A percentile compares a stretch with the other conserved stretches of the same genome.
These are phyloP conservation scores for Leucosticte australis DNA, from an alignment of 2,113 vertebrate species.

Conservation along the genomic window DNA sequence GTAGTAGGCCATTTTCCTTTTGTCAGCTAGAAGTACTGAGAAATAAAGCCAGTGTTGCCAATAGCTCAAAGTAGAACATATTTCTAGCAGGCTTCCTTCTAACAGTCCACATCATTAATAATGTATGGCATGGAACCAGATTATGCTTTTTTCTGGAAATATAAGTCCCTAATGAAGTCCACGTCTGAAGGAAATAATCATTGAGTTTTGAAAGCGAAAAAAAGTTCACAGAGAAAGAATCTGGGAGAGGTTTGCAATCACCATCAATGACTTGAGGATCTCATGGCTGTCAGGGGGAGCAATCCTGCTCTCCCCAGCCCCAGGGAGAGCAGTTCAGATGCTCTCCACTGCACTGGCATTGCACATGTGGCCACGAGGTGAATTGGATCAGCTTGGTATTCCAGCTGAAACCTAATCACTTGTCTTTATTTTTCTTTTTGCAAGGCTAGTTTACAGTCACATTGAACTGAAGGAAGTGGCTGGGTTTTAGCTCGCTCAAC, in stretches of 20 bases:
- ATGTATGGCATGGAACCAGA: not conserved
- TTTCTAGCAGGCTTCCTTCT: conserved; percentile 12
- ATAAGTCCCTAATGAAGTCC: not conserved
- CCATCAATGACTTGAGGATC: not conserved
- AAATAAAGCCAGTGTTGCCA: not conserved
- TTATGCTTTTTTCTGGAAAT: not conserved
- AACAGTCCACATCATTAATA: not conserved
- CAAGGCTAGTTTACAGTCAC: not conserved
- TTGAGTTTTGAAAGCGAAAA: not conserved
- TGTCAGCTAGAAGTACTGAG: not conserved
- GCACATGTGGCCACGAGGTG: not conserved
- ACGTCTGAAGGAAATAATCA: not conserved
- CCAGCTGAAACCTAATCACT: not conserved
- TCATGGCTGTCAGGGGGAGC: not conserved
- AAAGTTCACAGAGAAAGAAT: not conserved
- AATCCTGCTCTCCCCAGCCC: not conserved
- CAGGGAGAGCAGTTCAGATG: not conserved
- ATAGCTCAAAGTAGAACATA: not conserved
- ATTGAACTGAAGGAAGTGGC: not conserved
- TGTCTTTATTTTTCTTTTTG: not conserved
- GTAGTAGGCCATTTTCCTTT: not conserved
- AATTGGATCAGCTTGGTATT: not conserved
- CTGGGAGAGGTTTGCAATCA: not conserved
- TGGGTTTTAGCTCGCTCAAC: not conserved
- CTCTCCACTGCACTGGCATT: not conserved